phyloP scores from a whole-genome alignment of 2,113 vertebrate species.

The Colaptes auratus region DNA sequence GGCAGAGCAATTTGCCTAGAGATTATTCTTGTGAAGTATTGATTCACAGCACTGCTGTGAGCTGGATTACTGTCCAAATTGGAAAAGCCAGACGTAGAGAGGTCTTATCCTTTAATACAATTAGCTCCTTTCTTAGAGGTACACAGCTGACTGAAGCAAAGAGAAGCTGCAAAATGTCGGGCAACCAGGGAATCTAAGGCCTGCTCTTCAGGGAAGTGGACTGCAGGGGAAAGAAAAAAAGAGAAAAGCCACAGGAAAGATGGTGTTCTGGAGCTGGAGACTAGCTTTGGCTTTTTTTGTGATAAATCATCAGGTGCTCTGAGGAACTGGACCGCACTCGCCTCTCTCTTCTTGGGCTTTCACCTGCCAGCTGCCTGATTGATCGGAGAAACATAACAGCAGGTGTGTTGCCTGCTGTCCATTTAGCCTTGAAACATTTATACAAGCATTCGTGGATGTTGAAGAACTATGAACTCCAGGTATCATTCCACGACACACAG shows the following conservation, averaged over 20 bases:
- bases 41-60: conserved; percentile 83
- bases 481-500: conserved; percentile 77
- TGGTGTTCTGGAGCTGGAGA: conserved; percentile 60
- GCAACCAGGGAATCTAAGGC: conserved; percentile 12
- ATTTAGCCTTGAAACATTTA: conserved; percentile 81
- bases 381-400: conserved; percentile 66
- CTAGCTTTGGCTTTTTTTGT: too few species aligned
- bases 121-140: conserved; percentile 81
- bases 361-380: conserved; percentile 60
- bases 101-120: conserved; percentile 91
- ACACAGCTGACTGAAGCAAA: conserved; percentile 65
- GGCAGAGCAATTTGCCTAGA: conserved; percentile 65
- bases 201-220: conserved; percentile 47
- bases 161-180: conserved; percentile 57
- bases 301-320: conserved; percentile 45
- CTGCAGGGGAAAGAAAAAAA: conserved; percentile 3
- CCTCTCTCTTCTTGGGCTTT: conserved; percentile 79
- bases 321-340: conserved; percentile 56
- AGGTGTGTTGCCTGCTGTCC: conserved; percentile 67
- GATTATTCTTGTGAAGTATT: conserved; percentile 72
- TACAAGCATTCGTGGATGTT: conserved; percentile 70
- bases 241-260: conserved; percentile 40
- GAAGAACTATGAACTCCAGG: conserved; percentile 78
- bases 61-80: conserved; percentile 83
- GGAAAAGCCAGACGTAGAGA: conserved; percentile 87